Conservation (phyloP, 2,797 vertebrate species). For the Syndactyla subalaris region DNA sequence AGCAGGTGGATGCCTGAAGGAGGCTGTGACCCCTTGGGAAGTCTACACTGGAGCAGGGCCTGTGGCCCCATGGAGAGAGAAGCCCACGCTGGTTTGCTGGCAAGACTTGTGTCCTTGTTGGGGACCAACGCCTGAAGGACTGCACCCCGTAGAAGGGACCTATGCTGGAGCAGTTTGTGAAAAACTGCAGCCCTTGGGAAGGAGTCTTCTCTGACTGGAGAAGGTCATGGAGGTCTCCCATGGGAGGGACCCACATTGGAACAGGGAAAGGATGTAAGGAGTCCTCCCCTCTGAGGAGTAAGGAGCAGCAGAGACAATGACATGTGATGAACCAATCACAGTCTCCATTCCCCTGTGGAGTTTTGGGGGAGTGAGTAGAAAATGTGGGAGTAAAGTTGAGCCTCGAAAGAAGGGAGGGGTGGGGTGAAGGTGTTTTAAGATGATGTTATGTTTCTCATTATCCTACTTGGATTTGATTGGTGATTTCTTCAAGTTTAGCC, state of each 20-base stretch:
- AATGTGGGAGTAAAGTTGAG: neutral
- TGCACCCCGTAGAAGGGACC: neutral
- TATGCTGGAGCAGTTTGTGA: accelerated
- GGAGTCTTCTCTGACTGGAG: neutral
- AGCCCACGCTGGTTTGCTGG: neutral
- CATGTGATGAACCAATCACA: neutral
- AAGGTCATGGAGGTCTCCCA: neutral
- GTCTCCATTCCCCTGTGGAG: accelerated
- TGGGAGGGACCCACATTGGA: neutral
- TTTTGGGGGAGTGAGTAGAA: neutral
- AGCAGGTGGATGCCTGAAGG: neutral
- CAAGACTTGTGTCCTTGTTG: neutral
- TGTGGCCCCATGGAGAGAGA: neutral
- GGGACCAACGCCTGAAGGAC: neutral
- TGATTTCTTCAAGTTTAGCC: neutral
- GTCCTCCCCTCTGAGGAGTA: neutral
- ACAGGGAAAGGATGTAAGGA: neutral
- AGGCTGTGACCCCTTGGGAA: neutral
- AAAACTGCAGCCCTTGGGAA: neutral
- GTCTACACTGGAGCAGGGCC: neutral
- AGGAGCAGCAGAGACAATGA: neutral
- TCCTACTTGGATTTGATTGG: neutral
- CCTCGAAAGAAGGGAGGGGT: neutral
- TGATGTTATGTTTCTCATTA: neutral
- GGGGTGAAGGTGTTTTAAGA: neutral